A percentile compares a stretch with the other conserved stretches of the same genome.
These are phyloP conservation scores for Hypomesus transpacificus DNA, from an alignment of 2,113 vertebrate species.

Conservation along the genomic window DNA sequence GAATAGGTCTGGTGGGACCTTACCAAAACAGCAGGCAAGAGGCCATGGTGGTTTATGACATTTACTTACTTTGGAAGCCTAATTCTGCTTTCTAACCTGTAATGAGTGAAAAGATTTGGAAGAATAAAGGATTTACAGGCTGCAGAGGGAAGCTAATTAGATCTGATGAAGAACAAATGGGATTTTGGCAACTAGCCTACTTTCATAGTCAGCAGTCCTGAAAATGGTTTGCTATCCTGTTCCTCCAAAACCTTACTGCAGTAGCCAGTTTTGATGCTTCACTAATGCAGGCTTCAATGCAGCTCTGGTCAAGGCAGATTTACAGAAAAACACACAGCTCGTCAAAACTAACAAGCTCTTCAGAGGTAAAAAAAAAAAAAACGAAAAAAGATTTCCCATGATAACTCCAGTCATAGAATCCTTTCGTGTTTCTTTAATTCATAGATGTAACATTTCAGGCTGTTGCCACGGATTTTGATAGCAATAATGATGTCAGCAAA, in stretches of 20 bases:
- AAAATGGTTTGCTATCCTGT: neutral
- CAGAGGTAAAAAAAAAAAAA: too few species aligned
- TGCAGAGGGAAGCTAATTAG: conserved; percentile 6
- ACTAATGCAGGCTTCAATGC: neutral
- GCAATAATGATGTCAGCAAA: too few species aligned
- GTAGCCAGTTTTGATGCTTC: neutral
- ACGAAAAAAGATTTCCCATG: too few species aligned
- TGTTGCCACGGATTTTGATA: too few species aligned
- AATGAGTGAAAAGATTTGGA: neutral
- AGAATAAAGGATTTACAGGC: neutral
- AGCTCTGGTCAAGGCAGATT: too few species aligned
- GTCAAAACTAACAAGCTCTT: too few species aligned
- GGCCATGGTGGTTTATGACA: neutral
- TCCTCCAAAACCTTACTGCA: neutral
- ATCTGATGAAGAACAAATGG: conserved; percentile 1
- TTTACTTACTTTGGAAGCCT: neutral
- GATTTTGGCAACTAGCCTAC: neutral
- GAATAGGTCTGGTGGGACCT: conserved; percentile 25
- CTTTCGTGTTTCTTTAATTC: too few species aligned
- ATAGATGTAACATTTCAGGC: too few species aligned
- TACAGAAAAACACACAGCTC: too few species aligned
- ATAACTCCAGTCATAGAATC: too few species aligned
- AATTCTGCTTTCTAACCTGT: neutral
- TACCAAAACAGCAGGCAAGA: neutral
- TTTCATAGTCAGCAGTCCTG: neutral